Conservation (phyloP, 2,888 invertebrate genomes). For the Drymonia ruficornis region DNA sequence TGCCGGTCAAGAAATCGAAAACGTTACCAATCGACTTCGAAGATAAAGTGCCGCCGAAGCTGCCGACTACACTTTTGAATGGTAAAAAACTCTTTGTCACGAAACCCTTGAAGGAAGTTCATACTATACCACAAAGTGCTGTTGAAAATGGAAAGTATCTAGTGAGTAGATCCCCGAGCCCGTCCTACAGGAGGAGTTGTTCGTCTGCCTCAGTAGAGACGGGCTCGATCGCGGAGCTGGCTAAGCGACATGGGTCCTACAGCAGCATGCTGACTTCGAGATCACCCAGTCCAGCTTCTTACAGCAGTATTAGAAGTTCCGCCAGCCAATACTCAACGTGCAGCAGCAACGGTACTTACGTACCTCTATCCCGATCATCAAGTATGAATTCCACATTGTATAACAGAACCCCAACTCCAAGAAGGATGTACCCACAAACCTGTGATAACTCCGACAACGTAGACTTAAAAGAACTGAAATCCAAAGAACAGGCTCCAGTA, state of each 20-base stretch:
- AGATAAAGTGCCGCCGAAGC: constrained; percentile 66
- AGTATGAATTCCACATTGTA: constrained; percentile 71
- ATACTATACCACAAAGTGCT: constrained; percentile 59
- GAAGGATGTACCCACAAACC: constrained; percentile 88
- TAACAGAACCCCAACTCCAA: constrained; percentile 82
- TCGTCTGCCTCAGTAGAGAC: constrained; percentile 74
- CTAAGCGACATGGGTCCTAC: constrained; percentile 68
- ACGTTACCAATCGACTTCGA: constrained; percentile 78
- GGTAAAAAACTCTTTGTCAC: constrained; percentile 72
- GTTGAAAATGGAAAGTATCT: constrained; percentile 60
- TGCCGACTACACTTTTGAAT: constrained; percentile 56
- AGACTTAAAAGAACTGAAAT: constrained; percentile 85
- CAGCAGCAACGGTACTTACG: constrained; percentile 74
- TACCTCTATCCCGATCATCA: constrained; percentile 72
- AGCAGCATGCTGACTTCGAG: constrained; percentile 71
- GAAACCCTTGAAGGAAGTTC: constrained; percentile 75
- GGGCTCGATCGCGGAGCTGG: constrained; percentile 79
- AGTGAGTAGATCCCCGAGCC: constrained; percentile 68
- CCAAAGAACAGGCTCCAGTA: constrained; percentile 90
- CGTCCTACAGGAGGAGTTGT: constrained; percentile 68
- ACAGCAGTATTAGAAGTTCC: constrained; percentile 70
- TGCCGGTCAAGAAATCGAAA: constrained; percentile 77
- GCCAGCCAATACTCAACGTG: constrained; percentile 78
- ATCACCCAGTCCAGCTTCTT: constrained; percentile 85
- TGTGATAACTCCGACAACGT: constrained; percentile 74